These are phyloP conservation scores for Lutjanus campechanus DNA, from an alignment of 2,797 vertebrate species.

Conservation along the genomic window DNA sequence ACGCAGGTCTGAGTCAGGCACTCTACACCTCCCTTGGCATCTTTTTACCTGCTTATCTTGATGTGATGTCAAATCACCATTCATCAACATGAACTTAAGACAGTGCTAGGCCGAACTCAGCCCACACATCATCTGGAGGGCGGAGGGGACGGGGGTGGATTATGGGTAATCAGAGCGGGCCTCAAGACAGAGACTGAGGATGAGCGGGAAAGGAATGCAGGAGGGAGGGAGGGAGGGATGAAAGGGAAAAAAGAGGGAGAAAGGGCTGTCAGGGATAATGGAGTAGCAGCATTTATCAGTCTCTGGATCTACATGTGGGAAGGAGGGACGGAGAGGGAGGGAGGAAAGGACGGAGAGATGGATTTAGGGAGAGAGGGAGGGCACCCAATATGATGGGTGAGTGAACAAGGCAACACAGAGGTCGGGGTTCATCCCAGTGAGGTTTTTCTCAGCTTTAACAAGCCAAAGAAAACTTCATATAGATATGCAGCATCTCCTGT, in stretches of 20 bases:
- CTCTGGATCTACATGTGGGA: constrained; percentile 70
- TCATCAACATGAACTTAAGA: constrained; percentile 63
- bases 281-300: constrained; percentile 80
- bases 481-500: background rate
- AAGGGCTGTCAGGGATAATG: constrained; percentile 76
- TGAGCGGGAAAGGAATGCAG: constrained; percentile 77
- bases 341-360: constrained; percentile 52
- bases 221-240: constrained; percentile 57
- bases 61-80: constrained; percentile 75
- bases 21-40: constrained; percentile 61
- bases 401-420: constrained; percentile 67
- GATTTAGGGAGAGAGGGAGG: constrained; percentile 56
- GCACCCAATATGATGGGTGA: constrained; percentile 64
- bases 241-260: constrained; percentile 54
- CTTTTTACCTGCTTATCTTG: constrained; percentile 66
- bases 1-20: constrained; percentile 30
- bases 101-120: constrained; percentile 45
- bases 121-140: constrained; percentile 71
- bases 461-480: constrained; percentile 51
- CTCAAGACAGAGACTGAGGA: constrained; percentile 65
- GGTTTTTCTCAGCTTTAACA: constrained; percentile 33
- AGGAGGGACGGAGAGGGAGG: constrained; percentile 35
- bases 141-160: constrained; percentile 57
- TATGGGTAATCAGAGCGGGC: constrained; percentile 73
- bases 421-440: constrained; percentile 54